phyloP scores from a whole-genome alignment of 64 coral and sea anemone genomes.

The Pocillopora damicornis region DNA sequence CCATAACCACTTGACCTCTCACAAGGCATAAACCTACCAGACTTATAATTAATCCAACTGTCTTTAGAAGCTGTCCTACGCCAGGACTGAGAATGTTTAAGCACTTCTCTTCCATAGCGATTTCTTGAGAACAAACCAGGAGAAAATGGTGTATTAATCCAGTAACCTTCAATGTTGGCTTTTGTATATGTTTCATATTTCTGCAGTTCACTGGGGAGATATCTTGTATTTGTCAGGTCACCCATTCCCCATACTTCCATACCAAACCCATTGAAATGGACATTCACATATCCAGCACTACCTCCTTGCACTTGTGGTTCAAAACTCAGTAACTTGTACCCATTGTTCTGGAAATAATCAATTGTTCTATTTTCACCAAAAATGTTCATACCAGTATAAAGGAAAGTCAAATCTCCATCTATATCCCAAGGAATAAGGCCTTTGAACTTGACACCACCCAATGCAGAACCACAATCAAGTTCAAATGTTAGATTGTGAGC shows the following conservation, averaged over 20 bases:
- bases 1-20: conserved; percentile 13
- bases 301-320: not conserved
- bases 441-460: conserved; percentile 31
- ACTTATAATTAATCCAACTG: conserved; percentile 15
- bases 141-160: conserved; percentile 23
- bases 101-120: conserved; percentile 37
- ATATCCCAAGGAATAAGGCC: conserved; percentile 46
- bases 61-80: not conserved
- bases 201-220: conserved; percentile 30
- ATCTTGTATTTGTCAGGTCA: not conserved
- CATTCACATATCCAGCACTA: not conserved
- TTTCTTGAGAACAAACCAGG: conserved; percentile 51
- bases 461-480: conserved; percentile 38
- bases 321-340: not conserved
- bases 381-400: not conserved
- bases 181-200: conserved; percentile 7
- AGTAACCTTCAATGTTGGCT: conserved; percentile 29
- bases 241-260: conserved; percentile 50
- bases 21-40: conserved; percentile 38
- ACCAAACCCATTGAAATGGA: not conserved
- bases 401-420: conserved; percentile 38
- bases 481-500: conserved; percentile 43
- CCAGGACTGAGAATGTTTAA: conserved; percentile 60
- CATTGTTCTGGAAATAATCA: conserved; percentile 24
- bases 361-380: conserved; percentile 19